Conservation (phyloP, 2,888 invertebrate genomes). For the Hartigia nigra region DNA sequence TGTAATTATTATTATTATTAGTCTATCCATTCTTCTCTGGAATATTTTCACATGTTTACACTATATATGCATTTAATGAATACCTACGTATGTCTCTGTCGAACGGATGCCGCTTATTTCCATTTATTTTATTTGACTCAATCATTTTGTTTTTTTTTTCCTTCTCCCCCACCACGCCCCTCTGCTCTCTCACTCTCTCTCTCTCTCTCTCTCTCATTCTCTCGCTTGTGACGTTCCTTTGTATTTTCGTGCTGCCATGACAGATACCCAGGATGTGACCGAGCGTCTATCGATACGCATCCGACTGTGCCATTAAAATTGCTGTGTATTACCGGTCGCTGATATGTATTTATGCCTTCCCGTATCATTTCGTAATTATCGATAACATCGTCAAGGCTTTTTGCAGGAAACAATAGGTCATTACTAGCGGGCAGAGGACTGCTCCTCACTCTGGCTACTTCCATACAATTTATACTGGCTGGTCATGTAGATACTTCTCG, state of each 20-base stretch:
- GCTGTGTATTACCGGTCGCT: constrained; percentile 51
- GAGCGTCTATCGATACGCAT: constrained; percentile 58
- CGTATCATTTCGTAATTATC: constrained; percentile 66
- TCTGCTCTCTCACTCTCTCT: neutral
- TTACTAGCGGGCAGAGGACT: constrained; percentile 45
- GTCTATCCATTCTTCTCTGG: neutral
- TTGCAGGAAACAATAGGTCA: constrained; percentile 64
- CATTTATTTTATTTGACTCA: neutral
- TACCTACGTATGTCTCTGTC: neutral
- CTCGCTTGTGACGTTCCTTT: neutral
- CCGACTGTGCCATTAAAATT: constrained; percentile 48
- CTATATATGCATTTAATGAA: neutral
- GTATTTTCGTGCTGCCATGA: constrained; percentile 9
- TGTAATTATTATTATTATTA: neutral
- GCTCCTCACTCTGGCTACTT: neutral
- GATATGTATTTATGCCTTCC: constrained; percentile 63
- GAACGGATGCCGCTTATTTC: neutral
- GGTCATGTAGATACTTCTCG: neutral
- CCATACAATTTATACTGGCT: neutral
- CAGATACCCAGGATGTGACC: constrained; percentile 55
- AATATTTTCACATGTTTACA: neutral
- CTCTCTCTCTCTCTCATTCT: neutral
- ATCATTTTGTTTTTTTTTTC: neutral
- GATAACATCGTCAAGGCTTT: constrained; percentile 65
- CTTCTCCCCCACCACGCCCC: neutral